Evolutionary conservation across 2,113 vertebrate genomes (phyloP).

Genomic region (Murina feae): DNA sequence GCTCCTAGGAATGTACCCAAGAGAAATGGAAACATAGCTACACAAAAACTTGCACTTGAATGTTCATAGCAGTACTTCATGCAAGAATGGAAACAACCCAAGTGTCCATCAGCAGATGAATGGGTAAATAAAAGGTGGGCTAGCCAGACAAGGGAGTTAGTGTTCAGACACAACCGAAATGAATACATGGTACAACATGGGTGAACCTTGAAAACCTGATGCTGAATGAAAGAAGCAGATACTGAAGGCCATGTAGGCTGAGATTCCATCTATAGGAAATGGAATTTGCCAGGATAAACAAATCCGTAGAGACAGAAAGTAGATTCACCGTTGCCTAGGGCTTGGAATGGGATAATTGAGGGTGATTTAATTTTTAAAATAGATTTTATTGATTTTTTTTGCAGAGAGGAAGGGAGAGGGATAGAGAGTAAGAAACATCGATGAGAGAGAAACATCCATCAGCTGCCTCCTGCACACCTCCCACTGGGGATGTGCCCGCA

Average conservation of each 20-base stretch:
- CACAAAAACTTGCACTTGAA: neutral
- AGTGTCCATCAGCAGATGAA: neutral
- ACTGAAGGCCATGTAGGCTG: neutral
- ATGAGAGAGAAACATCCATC: too few relatives aligned
- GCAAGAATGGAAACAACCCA: neutral
- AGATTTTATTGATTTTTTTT: too few relatives aligned
- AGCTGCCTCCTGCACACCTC: too few relatives aligned
- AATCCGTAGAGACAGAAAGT: neutral
- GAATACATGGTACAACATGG: neutral
- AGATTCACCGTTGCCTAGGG: neutral
- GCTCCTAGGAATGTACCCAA: neutral
- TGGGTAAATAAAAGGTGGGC: neutral
- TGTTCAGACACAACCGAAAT: neutral
- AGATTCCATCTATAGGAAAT: neutral
- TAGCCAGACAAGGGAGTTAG: neutral
- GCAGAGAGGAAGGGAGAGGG: too few relatives aligned
- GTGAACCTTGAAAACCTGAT: neutral
- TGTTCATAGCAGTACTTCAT: neutral
- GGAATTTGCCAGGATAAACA: neutral
- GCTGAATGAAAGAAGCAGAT: too few relatives aligned
- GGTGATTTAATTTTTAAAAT: too few relatives aligned
- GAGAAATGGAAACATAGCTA: neutral
- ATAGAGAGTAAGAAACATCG: too few relatives aligned
- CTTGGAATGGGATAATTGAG: neutral
- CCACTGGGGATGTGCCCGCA: too few relatives aligned